Base-by-base conservation (phyloP, 35 echinoderm and acorn worm species). In the Nesometra sesokonis region DNA sequence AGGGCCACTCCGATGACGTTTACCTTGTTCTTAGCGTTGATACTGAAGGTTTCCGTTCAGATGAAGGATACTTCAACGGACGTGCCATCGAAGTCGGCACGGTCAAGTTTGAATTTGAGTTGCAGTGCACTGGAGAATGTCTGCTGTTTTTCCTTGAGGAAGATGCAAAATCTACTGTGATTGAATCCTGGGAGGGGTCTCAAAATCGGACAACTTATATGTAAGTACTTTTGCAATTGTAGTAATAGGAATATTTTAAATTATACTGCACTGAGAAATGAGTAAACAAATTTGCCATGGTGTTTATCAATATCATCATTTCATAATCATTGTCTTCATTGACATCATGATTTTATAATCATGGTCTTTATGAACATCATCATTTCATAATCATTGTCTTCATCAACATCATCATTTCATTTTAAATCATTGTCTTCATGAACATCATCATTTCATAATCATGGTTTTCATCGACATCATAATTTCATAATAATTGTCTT, bases 101-200 rank as follows among this genome's bases (percentile, higher is more conserved):
- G 78, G 80, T 99, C 31, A 92, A 90, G 11, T 99, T 99, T 88
- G 46, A 79, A 4, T 94, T 99, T 46, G 82, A 85, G 27, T 32
- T 99, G 87, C 90, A 94, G 17, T 99, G 96, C 57, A 88, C 67
- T 11, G 85, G 35, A 27, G 88, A 99, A 34, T 99, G 96, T 80
- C 79, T 79, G 0, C 43, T 99, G 76, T 99, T 92, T 80, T 99
- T 99, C 87, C 29, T 99, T 29, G 88, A 92, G 85, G 93, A 94
- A 33, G 34, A 82, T 33, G 89, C 86, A 3, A 57, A 46, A 3
- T 13, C 36, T 8, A 47, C 77, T 2, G 87, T 99, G 9, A 92
- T 99, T 47, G 82, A 90, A 77, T 84, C 80, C 3, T 99, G 96
- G 96, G 77, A 34, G 46, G 93, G 93, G 0, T 35, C 87, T 17